These are phyloP conservation scores for Pica pica DNA, from an alignment of 2,113 vertebrate species.

Conservation along the genomic window DNA sequence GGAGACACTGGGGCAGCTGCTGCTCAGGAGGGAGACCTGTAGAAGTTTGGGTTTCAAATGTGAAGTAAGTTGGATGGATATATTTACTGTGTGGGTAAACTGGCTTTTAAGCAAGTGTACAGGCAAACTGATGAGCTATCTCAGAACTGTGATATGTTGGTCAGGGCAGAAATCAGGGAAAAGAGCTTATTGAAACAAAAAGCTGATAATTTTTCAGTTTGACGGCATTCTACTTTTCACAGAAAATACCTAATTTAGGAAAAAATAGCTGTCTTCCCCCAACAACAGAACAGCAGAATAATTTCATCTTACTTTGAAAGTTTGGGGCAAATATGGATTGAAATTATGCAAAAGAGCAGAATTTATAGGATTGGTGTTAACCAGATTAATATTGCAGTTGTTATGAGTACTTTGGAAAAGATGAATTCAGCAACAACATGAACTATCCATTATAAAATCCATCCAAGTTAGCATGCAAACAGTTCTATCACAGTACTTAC, in stretches of 20 bases:
- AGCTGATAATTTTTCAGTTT: background rate
- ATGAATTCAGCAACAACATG: background rate
- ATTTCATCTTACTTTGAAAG: background rate
- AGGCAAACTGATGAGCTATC: background rate
- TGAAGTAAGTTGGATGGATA: background rate
- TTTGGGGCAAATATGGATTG: background rate
- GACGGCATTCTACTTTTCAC: background rate
- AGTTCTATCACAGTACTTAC: background rate
- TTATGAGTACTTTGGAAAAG: background rate
- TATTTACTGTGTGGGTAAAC: background rate
- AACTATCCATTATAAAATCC: background rate
- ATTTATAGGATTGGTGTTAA: background rate
- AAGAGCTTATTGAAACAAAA: background rate
- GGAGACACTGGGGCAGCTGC: slow-evolving; percentile 82
- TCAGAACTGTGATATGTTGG: background rate
- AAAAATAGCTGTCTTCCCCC: background rate
- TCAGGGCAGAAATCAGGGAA: background rate
- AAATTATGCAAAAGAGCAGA: background rate
- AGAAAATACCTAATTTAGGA: background rate
- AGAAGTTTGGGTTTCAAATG: background rate
- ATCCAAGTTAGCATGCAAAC: background rate
- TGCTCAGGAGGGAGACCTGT: slow-evolving; percentile 78
- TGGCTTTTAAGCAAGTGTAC: background rate
- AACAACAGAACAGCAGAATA: background rate
- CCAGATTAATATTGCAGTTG: background rate